phyloP scores from a whole-genome alignment of 2,797 vertebrate species.

The Anisognathus igniventris region DNA sequence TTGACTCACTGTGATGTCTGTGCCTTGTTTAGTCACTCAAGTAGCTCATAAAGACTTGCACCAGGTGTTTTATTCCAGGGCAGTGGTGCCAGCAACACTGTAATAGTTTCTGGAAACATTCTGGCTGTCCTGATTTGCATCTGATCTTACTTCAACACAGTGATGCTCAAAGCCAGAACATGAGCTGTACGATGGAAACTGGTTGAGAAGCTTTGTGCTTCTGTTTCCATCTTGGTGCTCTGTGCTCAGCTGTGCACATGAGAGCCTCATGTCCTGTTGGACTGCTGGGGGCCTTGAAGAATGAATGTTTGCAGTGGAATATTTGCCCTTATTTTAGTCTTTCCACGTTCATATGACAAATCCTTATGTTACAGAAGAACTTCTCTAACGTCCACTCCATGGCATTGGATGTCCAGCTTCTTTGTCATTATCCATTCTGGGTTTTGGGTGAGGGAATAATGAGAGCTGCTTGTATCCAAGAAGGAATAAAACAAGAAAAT shows the following conservation, averaged over 20 bases:
- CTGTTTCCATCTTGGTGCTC: accelerated
- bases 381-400: accelerated
- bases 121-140: not conserved
- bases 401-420: not conserved
- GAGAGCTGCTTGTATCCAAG: not conserved
- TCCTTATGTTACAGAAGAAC: not conserved
- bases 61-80: not conserved
- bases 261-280: accelerated
- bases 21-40: not conserved
- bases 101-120: not conserved
- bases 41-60: not conserved
- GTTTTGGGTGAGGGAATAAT: not conserved
- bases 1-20: accelerated
- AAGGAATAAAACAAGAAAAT: not conserved
- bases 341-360: accelerated
- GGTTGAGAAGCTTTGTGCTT: not conserved
- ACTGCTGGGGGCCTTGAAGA: not conserved
- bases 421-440: accelerated
- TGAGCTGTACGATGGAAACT: not conserved
- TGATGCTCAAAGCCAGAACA: not conserved
- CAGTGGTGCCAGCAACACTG: not conserved
- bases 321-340: not conserved
- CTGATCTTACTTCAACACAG: not conserved
- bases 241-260: accelerated
- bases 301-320: not conserved